Evolutionary conservation across 2,113 vertebrate species (phyloP).

Genomic region (Tachycineta bicolor): DNA sequence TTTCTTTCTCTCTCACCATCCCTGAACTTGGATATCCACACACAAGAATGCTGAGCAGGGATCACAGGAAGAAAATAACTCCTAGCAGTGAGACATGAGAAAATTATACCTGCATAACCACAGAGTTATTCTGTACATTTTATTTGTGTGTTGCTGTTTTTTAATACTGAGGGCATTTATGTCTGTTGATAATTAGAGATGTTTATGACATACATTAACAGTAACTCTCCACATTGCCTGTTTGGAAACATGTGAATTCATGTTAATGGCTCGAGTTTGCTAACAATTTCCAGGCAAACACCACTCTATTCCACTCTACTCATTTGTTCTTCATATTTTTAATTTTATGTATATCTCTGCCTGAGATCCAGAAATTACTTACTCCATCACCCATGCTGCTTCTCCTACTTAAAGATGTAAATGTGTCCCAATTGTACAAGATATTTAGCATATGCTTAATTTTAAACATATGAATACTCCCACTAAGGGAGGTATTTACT

Average conservation of each 20-base stretch:
- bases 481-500: background rate
- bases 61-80: background rate
- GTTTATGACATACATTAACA: slow-evolving; percentile 8
- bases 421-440: slow-evolving; percentile 5
- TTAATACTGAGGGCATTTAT: background rate
- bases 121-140: background rate
- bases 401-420: slow-evolving; percentile 33
- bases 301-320: background rate
- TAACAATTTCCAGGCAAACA: slow-evolving; percentile 23
- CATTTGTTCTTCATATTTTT: background rate
- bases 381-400: slow-evolving; percentile 4
- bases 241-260: background rate
- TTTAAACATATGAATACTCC: background rate
- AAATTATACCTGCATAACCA: background rate
- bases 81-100: background rate
- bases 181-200: slow-evolving; percentile 29
- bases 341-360: background rate
- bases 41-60: background rate
- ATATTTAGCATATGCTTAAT: slow-evolving; percentile 20
- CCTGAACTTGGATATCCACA: background rate
- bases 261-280: background rate
- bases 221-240: background rate
- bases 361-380: slow-evolving; percentile 29
- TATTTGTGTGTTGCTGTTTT: background rate
- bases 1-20: background rate